Percentiles rank a stretch among this genome's conserved stretches.
Conservation (phyloP, 2,888 invertebrate genomes). For the Synergus japonicus region DNA sequence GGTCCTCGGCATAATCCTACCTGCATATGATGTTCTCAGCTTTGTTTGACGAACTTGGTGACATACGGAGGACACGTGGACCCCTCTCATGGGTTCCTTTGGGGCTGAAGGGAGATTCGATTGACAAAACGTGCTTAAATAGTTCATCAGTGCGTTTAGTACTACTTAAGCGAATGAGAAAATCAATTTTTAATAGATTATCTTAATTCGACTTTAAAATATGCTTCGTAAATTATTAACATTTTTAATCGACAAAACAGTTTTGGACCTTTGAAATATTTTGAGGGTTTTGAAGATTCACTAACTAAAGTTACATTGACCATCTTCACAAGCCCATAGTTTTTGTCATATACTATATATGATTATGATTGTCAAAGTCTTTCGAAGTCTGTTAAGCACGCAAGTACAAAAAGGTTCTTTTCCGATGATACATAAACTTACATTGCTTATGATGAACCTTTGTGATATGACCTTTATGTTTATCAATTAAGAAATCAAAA, state of each 20-base stretch:
- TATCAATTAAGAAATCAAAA: no score
- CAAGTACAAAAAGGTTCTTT: no score
- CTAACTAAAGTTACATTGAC: no score
- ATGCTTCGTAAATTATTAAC: background rate
- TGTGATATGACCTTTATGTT: no score
- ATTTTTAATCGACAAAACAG: background rate
- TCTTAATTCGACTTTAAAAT: background rate
- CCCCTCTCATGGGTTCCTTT: constrained; percentile 45
- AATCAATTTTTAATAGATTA: background rate
- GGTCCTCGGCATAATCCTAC: constrained; percentile 75
- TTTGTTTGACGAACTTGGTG: constrained; percentile 57
- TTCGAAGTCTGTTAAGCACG: no score
- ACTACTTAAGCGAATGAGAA: constrained; percentile 9
- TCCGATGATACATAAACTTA: no score
- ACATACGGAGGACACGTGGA: constrained; percentile 59
- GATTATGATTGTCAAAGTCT: no score
- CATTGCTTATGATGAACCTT: no score
- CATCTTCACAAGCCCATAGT: no score
- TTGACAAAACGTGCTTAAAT: constrained; percentile 56
- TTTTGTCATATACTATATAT: no score
- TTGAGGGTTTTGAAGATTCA: no score
- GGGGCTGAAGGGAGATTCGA: constrained; percentile 50
- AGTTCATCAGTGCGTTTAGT: constrained; percentile 42
- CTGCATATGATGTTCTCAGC: constrained; percentile 76
- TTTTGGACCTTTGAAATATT: background rate